A percentile compares a stretch with the other conserved stretches of the same genome.
phyloP scores from a whole-genome alignment of 2,797 vertebrate species.

The Petrocephalus sullivani region DNA sequence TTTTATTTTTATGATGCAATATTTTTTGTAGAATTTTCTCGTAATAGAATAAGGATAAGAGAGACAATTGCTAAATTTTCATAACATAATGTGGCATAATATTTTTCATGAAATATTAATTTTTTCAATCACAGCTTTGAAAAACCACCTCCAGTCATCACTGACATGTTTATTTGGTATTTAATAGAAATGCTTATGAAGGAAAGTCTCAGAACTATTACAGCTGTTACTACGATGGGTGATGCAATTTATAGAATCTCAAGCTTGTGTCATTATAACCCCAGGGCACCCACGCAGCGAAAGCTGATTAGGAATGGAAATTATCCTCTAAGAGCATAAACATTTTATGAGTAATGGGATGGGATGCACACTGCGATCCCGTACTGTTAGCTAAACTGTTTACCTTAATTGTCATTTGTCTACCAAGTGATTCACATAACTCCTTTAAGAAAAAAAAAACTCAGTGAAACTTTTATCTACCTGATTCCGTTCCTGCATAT shows the following conservation, averaged over 20 bases:
- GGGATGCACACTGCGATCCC: slow-evolving; percentile 11
- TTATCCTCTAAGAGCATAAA: slow-evolving; percentile 24
- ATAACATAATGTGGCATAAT: neutral
- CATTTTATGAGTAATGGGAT: slow-evolving; percentile 25
- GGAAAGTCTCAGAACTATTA: slow-evolving; percentile 27
- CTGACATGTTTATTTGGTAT: neutral
- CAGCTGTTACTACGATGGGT: slow-evolving; percentile 32
- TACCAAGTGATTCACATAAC: slow-evolving; percentile 5
- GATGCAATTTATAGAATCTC: slow-evolving; percentile 42
- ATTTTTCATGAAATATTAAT: neutral
- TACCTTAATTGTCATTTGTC: slow-evolving; percentile 31
- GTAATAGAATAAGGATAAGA: neutral
- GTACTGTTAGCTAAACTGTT: slow-evolving; percentile 32
- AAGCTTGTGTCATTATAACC: slow-evolving; percentile 40
- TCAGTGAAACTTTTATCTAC: slow-evolving; percentile 12
- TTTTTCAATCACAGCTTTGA: neutral
- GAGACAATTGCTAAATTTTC: neutral
- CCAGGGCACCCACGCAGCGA: slow-evolving; percentile 15
- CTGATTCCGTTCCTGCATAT: neutral
- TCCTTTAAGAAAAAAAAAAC: neutral
- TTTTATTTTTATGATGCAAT: neutral
- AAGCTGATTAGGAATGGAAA: slow-evolving; percentile 35
- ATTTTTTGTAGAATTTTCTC: neutral
- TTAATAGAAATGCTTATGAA: slow-evolving; percentile 3
- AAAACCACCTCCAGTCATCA: slow-evolving; percentile 1